Percentiles rank a stretch among this genome's conserved stretches.
Evolutionary conservation across 2,888 invertebrate genomes (phyloP).

Genomic region (Clepsis dumicolana): DNA sequence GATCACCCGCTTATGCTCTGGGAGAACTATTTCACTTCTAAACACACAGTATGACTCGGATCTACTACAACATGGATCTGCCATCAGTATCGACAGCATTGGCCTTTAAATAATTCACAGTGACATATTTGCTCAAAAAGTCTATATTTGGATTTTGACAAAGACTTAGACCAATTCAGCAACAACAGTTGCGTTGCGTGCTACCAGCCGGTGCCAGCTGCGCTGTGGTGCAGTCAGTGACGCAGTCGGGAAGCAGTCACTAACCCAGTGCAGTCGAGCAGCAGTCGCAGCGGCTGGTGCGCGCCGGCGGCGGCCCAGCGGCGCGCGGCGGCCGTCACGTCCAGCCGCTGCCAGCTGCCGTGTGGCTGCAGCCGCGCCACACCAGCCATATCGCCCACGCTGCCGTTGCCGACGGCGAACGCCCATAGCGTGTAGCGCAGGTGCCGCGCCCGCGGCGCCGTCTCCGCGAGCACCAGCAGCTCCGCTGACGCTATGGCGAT

Average conservation of each 20-base stretch:
- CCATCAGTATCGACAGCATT: too few species aligned
- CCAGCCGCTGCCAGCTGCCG: slow-evolving; percentile 52
- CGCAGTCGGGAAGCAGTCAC: neutral
- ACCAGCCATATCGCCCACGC: slow-evolving; percentile 81
- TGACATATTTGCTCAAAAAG: too few species aligned
- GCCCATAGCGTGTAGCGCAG: slow-evolving; percentile 90
- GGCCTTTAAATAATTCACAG: too few species aligned
- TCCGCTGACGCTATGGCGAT: slow-evolving; percentile 92
- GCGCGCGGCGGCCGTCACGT: slow-evolving; percentile 72
- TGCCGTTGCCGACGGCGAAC: slow-evolving; percentile 89
- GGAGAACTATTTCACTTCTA: too few species aligned
- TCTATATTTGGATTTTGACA: too few species aligned
- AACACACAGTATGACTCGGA: too few species aligned
- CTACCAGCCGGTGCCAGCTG: too few species aligned
- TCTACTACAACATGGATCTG: too few species aligned
- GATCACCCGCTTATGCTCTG: too few species aligned
- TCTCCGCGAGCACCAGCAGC: slow-evolving; percentile 89
- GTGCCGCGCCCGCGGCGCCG: slow-evolving; percentile 63
- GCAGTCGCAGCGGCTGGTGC: slow-evolving; percentile 88
- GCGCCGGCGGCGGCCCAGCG: slow-evolving; percentile 88
- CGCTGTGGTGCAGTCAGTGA: neutral
- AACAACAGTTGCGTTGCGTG: too few species aligned
- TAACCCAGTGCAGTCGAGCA: slow-evolving; percentile 89
- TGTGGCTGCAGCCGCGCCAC: slow-evolving; percentile 80
- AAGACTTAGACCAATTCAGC: too few species aligned